phyloP scores from a whole-genome alignment of 2,113 vertebrate species.

The Gracilinanus agilis region DNA sequence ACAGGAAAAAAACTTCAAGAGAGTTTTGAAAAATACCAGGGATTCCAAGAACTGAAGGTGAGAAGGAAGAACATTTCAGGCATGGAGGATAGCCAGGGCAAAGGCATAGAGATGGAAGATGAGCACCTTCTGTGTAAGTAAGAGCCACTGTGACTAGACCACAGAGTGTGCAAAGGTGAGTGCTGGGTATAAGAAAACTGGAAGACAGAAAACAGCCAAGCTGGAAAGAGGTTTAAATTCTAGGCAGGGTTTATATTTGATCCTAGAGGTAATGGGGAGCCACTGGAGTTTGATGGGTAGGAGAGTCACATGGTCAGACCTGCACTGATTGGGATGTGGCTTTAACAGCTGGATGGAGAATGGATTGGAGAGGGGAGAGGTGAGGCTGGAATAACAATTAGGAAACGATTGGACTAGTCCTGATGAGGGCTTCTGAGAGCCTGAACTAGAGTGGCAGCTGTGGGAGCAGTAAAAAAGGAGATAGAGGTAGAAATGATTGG shows the following conservation, averaged over 20 bases:
- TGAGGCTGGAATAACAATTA: not conserved
- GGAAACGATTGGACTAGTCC: not conserved
- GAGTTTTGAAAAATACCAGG: not conserved
- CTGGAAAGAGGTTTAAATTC: not conserved
- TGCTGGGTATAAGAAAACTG: not conserved
- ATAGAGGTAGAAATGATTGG: not conserved
- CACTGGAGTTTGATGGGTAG: not conserved
- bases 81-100: no score
- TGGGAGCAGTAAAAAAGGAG: not conserved
- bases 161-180: not conserved
- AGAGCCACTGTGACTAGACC: not conserved
- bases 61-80: not conserved
- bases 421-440: not conserved
- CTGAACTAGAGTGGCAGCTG: not conserved
- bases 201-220: not conserved
- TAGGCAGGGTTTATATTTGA: not conserved
- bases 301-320: not conserved
- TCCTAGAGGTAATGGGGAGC: not conserved
- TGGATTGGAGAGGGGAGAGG: not conserved
- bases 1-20: not conserved
- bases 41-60: not conserved
- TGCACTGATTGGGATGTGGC: not conserved
- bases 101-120: not conserved
- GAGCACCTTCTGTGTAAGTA: not conserved
- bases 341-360: not conserved